Evolutionary conservation across 2,797 vertebrate species (phyloP), one percentile per base, ranked within the genome.

Genomic region (Crenichthys baileyi): DNA sequence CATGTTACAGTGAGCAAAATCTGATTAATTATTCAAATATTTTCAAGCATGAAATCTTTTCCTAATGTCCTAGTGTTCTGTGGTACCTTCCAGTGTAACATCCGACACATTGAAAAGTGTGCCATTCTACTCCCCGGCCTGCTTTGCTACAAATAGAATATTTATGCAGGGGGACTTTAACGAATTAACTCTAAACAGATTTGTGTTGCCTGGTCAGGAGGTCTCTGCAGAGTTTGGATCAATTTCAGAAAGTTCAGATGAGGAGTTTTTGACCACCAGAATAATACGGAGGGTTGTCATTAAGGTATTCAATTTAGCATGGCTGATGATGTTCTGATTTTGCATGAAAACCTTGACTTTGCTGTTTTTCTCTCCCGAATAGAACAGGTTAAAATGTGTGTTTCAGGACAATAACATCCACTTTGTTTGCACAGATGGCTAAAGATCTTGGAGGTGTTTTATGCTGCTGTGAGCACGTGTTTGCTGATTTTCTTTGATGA

Each of bases 231-330:
- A 97, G 85, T 93, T 98, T 80, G 97, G 97, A 70, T 93, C 90
- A 90, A 90, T 96, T 92, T 96, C 97, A 91, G 93, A 93, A 91
- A 97, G 96, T 96, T 98, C 97, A 2, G 98, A 95, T 80, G 97
- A 99, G 1, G 96, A 97, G 70, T 95, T 96, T 94, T 93, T 99
- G 92, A 98, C 97, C 60, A 97, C 97, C 95, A 97, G 97, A 95
- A 94, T 99, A 87, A 85, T 99, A 81, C 95, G 95, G 78, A 97
- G 97, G 87, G 95, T 98, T 93, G 93, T 98, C 87, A 97, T 98
- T 86, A 96, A 99, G 97, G 98, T 99, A 98, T 93, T 84, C 79
- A 55, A 75, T 70, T 46, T 61, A 82, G 81, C 84, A 85, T 83
- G 90, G 82, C 22, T 76, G 36, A 55, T 81, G 81, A 65, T n/a